Evolutionary conservation across 37 sponge, comb jelly and placozoan species (phyloP).

Genomic region (Oscarella lobularis): DNA sequence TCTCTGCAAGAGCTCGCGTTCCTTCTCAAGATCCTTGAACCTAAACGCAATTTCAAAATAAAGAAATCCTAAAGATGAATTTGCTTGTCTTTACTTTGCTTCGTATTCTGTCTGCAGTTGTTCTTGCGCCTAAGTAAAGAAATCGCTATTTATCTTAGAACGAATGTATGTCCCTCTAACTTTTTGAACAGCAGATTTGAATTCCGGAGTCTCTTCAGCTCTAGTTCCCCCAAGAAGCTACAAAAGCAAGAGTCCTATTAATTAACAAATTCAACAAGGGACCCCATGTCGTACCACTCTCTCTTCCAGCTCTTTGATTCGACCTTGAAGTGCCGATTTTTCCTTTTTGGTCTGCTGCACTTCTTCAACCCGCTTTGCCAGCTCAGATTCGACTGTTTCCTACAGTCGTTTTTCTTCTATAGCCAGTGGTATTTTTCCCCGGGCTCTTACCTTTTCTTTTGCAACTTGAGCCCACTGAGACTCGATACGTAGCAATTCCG

Average conservation of each 20-base stretch:
- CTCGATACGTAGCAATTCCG: background rate
- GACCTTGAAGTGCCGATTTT: background rate
- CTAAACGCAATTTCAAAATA: too few species aligned
- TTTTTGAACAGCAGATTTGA: constrained; percentile 28
- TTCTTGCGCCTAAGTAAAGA: constrained; percentile 19
- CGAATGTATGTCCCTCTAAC: constrained; percentile 3
- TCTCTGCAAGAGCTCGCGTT: constrained; percentile 17
- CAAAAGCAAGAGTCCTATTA: background rate
- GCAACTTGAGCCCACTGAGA: constrained; percentile 9
- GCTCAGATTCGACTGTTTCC: constrained; percentile 1
- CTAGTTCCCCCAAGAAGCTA: background rate
- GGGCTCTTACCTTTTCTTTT: constrained; percentile 17
- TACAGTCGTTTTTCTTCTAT: constrained; percentile 7
- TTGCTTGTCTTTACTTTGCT: constrained; percentile 8
- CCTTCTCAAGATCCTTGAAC: constrained; percentile 12
- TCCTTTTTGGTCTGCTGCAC: constrained; percentile 13
- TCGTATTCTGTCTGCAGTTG: constrained; percentile 22
- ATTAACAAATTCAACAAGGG: background rate
- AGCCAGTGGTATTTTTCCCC: too few species aligned
- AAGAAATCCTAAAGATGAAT: too few species aligned
- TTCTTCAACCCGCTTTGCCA: constrained; percentile 8
- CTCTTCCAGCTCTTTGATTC: background rate
- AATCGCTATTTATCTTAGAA: background rate
- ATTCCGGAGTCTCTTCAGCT: constrained; percentile 32
- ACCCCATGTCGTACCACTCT: constrained; percentile 7